Percentiles rank a stretch among this genome's conserved stretches.
Evolutionary conservation across 2,113 vertebrate genomes (phyloP).

Genomic region (Catharus bicknelli): DNA sequence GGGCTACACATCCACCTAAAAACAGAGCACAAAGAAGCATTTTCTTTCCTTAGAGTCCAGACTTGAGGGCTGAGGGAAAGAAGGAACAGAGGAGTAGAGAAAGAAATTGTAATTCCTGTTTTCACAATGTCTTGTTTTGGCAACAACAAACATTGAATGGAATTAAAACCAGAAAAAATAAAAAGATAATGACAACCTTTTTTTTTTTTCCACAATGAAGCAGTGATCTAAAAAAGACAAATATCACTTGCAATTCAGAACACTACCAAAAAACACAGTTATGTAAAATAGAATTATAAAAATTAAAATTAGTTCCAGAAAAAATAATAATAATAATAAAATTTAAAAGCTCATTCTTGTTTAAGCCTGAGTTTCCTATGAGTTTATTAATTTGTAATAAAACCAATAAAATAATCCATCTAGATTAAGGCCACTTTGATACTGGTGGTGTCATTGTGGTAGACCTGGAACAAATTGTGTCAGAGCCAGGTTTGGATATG

Average conservation of each 20-base stretch:
- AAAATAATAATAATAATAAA: too few relatives aligned
- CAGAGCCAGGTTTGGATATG: background rate
- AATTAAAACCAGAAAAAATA: background rate
- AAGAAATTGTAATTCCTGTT: background rate
- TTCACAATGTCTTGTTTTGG: background rate
- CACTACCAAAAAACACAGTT: background rate
- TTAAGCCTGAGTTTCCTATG: background rate
- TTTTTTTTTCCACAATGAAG: background rate
- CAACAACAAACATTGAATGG: background rate
- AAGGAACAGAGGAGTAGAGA: background rate
- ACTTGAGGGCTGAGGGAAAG: background rate
- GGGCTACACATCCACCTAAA: background rate
- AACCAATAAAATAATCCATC: background rate
- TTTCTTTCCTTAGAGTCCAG: background rate
- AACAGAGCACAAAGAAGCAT: background rate
- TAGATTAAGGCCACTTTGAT: background rate
- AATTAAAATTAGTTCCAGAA: background rate
- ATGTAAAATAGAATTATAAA: background rate
- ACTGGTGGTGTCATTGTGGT: background rate
- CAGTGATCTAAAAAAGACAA: background rate
- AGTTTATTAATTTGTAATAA: background rate
- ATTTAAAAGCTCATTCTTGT: background rate
- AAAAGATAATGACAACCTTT: rapidly evolving
- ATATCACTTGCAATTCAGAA: background rate
- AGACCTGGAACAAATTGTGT: background rate